phyloP scores from a whole-genome alignment of 1,140 invertebrate species.

The Magallana ariakensis region DNA sequence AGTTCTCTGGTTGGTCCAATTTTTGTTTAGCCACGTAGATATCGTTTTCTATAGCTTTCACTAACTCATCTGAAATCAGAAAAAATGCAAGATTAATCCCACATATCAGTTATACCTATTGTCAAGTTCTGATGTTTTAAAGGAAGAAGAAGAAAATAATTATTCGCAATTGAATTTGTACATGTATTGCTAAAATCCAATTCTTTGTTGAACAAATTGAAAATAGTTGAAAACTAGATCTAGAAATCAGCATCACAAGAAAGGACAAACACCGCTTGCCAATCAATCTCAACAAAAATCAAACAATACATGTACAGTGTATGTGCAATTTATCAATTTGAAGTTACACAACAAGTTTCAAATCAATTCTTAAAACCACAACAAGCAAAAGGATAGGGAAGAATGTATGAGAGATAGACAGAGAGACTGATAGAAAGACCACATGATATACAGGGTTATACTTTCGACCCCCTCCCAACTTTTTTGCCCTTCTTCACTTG shows the following conservation, averaged over 20 bases:
- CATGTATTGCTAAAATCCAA: not conserved
- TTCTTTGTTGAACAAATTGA: not conserved
- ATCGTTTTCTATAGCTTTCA: slow-evolving; percentile 13
- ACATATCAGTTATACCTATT: not conserved
- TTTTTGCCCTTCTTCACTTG: too few species aligned
- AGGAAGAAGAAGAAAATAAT: not conserved
- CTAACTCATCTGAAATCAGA: not conserved
- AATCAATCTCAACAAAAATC: too few species aligned
- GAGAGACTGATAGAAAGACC: too few species aligned
- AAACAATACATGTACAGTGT: too few species aligned
- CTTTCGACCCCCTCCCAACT: too few species aligned
- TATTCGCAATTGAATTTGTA: not conserved
- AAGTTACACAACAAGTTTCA: too few species aligned
- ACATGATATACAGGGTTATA: too few species aligned
- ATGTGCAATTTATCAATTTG: too few species aligned
- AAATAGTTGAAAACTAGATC: not conserved
- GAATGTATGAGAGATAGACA: too few species aligned
- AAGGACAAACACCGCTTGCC: not conserved
- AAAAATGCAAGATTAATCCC: not conserved
- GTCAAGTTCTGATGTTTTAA: not conserved
- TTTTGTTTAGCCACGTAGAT: not conserved
- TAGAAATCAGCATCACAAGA: not conserved
- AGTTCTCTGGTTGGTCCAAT: not conserved
- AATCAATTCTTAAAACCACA: too few species aligned
- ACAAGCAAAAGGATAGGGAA: too few species aligned